phyloP scores from a whole-genome alignment of 2,888 invertebrate genomes.

The Agrotis segetum region DNA sequence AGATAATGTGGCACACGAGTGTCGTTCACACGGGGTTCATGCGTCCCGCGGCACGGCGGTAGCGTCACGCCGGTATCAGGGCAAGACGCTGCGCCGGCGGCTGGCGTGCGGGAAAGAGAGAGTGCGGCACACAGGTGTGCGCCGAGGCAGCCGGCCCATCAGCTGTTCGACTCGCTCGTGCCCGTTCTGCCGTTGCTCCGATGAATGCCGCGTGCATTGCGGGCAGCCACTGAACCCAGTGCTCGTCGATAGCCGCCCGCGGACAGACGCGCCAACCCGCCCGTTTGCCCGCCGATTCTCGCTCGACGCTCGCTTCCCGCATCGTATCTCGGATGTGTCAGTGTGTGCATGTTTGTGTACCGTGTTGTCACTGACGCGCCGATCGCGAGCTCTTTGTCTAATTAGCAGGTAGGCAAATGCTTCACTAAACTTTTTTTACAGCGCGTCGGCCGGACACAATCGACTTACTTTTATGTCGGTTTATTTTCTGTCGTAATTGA shows the following conservation, averaged over 20 bases:
- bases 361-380: conserved; percentile 82
- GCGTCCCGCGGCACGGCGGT: conserved; percentile 63
- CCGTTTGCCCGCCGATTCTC: conserved; percentile 73
- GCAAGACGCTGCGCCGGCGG: conserved; percentile 79
- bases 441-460: conserved; percentile 67
- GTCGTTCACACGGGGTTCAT: conserved; percentile 71
- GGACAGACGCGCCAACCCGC: conserved; percentile 79
- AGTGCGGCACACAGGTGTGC: conserved; percentile 87
- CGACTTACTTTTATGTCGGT: conserved; percentile 65
- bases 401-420: conserved; percentile 88
- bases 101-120: conserved; percentile 83
- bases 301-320: conserved; percentile 72
- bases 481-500: conserved; percentile 71
- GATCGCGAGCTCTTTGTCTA: conserved; percentile 88
- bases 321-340: conserved; percentile 74
- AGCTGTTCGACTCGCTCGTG: conserved; percentile 86
- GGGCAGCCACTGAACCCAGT: conserved; percentile 79
- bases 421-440: conserved; percentile 77
- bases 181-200: conserved; percentile 73
- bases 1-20: conserved; percentile 67
- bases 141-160: conserved; percentile 81
- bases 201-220: conserved; percentile 73
- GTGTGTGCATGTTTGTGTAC: conserved; percentile 85
- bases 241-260: conserved; percentile 82
- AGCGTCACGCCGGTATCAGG: conserved; percentile 79